These are phyloP conservation scores for Brotula barbata DNA, from an alignment of 2,797 vertebrate species.

Conservation along the genomic window DNA sequence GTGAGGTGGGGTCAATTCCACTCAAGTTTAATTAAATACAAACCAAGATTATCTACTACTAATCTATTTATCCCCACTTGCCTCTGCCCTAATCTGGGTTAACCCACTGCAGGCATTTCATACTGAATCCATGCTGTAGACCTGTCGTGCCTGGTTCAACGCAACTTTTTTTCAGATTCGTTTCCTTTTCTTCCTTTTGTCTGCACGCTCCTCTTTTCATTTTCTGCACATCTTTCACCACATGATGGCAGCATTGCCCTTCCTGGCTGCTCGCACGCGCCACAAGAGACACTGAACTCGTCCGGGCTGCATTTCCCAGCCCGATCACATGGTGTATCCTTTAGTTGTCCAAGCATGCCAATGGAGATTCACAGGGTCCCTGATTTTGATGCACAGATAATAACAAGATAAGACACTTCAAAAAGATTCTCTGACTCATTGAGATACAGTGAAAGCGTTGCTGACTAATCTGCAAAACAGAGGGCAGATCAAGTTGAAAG, in stretches of 20 bases:
- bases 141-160: slow-evolving; percentile 11
- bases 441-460: slow-evolving; percentile 23
- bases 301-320: slow-evolving; percentile 14
- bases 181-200: slow-evolving; percentile 6
- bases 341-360: slow-evolving; percentile 2
- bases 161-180: slow-evolving; percentile 15
- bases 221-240: slow-evolving; percentile 57
- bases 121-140: not conserved
- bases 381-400: slow-evolving; percentile 12
- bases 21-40: slow-evolving; percentile 27
- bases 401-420: slow-evolving; percentile 14
- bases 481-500: slow-evolving; percentile 33
- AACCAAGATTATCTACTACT: slow-evolving; percentile 8
- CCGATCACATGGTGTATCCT: not conserved
- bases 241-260: slow-evolving; percentile 73
- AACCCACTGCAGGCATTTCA: slow-evolving; percentile 2
- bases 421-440: slow-evolving; percentile 22
- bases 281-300: too few relatives aligned
- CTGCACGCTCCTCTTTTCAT: not conserved
- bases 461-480: slow-evolving; percentile 33
- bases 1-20: not conserved
- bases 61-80: slow-evolving; percentile 29
- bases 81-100: slow-evolving; percentile 17
- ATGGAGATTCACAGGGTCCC: slow-evolving; percentile 7
- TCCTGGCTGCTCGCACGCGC: not conserved